These are phyloP conservation scores for Acyrthosiphon pisum DNA, from an alignment of 1,140 invertebrate species.

Conservation along the genomic window DNA sequence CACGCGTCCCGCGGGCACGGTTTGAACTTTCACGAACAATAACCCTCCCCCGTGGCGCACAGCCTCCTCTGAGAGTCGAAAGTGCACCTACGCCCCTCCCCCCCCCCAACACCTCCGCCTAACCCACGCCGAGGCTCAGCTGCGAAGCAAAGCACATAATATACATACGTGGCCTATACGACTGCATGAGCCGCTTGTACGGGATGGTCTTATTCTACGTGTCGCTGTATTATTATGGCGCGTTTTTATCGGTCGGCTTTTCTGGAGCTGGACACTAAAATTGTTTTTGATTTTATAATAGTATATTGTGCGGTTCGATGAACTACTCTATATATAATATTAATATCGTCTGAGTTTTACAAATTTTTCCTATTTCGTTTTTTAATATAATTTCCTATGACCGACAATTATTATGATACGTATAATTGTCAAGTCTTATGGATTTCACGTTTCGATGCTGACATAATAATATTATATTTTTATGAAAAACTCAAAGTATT, in stretches of 20 bases:
- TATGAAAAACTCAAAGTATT: not conserved
- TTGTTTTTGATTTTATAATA: not conserved
- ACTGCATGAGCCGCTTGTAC: not conserved
- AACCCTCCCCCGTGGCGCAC: not conserved
- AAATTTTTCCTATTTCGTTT: too few relatives aligned
- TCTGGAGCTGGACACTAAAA: not conserved
- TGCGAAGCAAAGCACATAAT: not conserved
- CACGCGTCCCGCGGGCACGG: not conserved
- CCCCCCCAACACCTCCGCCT: too few relatives aligned
- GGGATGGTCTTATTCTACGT: not conserved
- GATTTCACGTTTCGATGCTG: too few relatives aligned
- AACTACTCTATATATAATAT: not conserved
- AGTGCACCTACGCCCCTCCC: not conserved
- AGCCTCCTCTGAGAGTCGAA: not conserved
- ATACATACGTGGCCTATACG: not conserved
- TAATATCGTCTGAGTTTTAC: too few relatives aligned
- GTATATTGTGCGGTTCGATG: not conserved
- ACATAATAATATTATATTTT: not conserved
- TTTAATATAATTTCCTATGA: too few relatives aligned
- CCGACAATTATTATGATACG: too few relatives aligned
- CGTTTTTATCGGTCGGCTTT: not conserved
- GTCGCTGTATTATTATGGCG: not conserved
- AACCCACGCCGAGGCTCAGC: not conserved
- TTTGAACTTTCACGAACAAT: constrained; percentile 6
- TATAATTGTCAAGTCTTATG: not conserved